Conservation (phyloP, 1,140 invertebrate species). For the Pseudoatta argentina region DNA sequence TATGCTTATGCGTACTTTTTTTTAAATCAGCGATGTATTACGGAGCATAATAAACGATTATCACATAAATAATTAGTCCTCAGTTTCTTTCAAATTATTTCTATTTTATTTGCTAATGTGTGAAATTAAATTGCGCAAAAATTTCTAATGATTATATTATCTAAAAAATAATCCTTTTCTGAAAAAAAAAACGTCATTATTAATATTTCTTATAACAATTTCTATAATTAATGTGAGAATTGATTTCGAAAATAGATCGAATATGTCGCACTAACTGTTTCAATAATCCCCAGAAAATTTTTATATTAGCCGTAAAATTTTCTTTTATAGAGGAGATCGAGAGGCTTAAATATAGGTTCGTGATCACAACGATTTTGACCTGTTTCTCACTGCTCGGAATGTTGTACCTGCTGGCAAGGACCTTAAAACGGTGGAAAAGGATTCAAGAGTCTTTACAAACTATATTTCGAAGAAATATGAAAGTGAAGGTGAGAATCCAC, state of each 20-base stretch:
- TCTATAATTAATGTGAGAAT: neutral
- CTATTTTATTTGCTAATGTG: neutral
- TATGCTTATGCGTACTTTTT: neutral
- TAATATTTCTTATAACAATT: conserved; percentile 12
- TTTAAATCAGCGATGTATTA: neutral
- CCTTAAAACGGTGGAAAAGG: conserved; percentile 74
- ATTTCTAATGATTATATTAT: neutral
- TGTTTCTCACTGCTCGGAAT: conserved; percentile 72
- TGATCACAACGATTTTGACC: conserved; percentile 71
- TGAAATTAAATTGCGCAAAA: neutral
- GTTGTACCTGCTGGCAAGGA: conserved; percentile 65
- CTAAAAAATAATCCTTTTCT: neutral
- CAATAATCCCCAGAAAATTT: neutral
- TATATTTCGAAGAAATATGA: conserved; percentile 73
- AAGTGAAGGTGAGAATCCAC: conserved; percentile 71
- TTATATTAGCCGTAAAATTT: neutral
- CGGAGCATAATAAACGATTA: neutral
- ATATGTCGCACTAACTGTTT: neutral
- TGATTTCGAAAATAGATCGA: neutral
- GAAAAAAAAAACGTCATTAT: neutral
- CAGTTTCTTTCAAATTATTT: neutral
- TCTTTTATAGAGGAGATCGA: conserved; percentile 74
- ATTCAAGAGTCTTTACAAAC: conserved; percentile 69
- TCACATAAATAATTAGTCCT: neutral
- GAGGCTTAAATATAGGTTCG: conserved; percentile 71